Conservation (phyloP, 2,888 invertebrate species). For the Maniola hyperantus region DNA sequence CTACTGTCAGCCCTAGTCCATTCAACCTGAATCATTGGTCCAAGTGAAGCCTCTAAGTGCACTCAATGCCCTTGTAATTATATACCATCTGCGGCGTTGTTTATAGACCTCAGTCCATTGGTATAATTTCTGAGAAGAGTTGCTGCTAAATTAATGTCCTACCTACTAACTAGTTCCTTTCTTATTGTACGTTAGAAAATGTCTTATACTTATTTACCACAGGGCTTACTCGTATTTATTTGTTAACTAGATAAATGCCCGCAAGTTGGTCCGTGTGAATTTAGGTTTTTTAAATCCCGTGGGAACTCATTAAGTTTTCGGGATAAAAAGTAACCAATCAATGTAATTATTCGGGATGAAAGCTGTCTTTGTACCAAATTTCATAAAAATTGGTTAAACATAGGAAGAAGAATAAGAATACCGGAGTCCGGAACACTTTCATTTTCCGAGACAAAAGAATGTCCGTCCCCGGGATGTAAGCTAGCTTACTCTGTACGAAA, state of each 20-base stretch:
- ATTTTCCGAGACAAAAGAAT: too few species aligned
- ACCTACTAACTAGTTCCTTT: constrained; percentile 7
- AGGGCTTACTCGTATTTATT: neutral
- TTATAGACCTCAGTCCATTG: constrained; percentile 20
- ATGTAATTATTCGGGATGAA: too few species aligned
- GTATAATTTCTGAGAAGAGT: constrained; percentile 13
- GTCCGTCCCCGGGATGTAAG: too few species aligned
- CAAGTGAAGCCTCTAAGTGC: constrained; percentile 31
- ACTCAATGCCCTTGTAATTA: constrained; percentile 37
- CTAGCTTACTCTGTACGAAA: too few species aligned
- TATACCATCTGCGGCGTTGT: constrained; percentile 32
- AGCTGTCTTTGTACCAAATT: too few species aligned
- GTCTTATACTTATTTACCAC: neutral
- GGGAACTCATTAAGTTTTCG: too few species aligned
- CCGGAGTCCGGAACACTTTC: too few species aligned
- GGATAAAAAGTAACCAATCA: too few species aligned
- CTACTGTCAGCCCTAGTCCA: constrained; percentile 16
- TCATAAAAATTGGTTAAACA: too few species aligned
- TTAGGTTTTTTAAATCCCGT: too few species aligned
- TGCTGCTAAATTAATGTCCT: constrained; percentile 13
- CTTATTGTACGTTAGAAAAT: constrained; percentile 2
- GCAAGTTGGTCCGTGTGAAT: neutral
- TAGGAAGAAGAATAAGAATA: too few species aligned
- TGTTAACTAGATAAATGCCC: neutral
- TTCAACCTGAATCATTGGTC: constrained; percentile 29